Percentiles rank a stretch among this genome's conserved stretches.
phyloP scores from a whole-genome alignment of 2,113 vertebrate species.

The Cololabis saira region DNA sequence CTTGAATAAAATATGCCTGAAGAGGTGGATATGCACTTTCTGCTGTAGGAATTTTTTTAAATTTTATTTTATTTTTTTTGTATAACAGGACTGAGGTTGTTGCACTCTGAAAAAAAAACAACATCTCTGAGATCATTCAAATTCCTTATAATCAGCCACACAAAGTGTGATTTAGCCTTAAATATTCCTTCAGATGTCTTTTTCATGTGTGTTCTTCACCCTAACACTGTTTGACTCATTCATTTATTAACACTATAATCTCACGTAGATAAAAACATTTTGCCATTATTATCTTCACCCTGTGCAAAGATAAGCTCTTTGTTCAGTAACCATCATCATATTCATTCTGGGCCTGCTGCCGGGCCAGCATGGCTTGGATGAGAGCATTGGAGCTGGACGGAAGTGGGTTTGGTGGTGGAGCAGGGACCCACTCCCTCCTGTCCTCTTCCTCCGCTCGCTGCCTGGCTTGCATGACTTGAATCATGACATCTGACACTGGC shows the following conservation, averaged over 20 bases:
- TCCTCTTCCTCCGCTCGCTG: conserved; percentile 59
- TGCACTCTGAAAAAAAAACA: background rate
- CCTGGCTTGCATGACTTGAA: conserved; percentile 69
- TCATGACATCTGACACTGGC: conserved; percentile 52
- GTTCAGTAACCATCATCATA: conserved; percentile 75
- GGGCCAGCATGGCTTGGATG: conserved; percentile 79
- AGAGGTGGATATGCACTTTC: conserved; percentile 58
- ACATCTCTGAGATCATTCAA: background rate
- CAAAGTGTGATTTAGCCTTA: background rate
- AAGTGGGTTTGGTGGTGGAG: conserved; percentile 24
- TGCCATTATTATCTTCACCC: too few species aligned
- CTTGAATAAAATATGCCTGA: background rate
- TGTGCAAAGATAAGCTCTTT: background rate
- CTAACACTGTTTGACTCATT: too few species aligned
- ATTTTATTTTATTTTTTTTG: background rate
- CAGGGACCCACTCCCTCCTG: conserved; percentile 19
- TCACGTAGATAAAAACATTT: too few species aligned
- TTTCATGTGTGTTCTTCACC: background rate
- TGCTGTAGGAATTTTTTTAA: background rate
- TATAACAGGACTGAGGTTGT: background rate
- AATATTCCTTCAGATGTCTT: background rate
- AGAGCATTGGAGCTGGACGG: conserved; percentile 69
- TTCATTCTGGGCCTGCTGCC: conserved; percentile 75
- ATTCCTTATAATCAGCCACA: background rate
- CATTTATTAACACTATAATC: too few species aligned